These are phyloP conservation scores for Eptatretus atami DNA, from an alignment of 2,797 vertebrate genomes.

Conservation along the genomic window DNA sequence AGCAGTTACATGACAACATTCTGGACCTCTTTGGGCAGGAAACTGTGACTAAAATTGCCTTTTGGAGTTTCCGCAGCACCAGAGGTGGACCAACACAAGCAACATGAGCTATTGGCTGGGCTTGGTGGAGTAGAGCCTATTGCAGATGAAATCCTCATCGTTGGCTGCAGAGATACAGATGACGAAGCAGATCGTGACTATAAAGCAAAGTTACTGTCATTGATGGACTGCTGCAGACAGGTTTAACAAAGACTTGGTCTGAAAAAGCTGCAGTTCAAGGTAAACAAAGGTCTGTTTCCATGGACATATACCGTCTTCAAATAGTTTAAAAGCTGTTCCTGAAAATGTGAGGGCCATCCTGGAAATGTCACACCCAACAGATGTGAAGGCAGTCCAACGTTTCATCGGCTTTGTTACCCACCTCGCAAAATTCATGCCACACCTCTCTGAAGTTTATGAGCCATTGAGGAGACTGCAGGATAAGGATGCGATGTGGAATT, in stretches of 20 bases:
- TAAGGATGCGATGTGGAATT: too few species aligned
- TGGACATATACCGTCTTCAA: not conserved
- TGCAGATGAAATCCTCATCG: not conserved
- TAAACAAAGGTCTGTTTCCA: not conserved
- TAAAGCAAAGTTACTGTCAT: not conserved
- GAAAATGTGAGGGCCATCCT: not conserved
- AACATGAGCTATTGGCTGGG: not conserved
- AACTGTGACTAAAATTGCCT: not conserved
- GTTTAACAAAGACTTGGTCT: not conserved
- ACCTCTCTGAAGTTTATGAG: not conserved
- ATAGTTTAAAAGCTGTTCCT: not conserved
- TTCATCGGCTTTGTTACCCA: not conserved
- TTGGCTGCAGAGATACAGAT: not conserved
- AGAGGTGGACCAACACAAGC: not conserved
- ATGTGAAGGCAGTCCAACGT: not conserved
- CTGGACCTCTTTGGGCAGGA: not conserved
- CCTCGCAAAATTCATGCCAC: not conserved
- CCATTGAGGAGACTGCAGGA: not conserved
- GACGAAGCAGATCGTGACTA: not conserved
- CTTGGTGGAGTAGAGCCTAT: not conserved
- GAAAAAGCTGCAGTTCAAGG: not conserved
- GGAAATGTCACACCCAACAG: not conserved
- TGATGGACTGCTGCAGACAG: not conserved
- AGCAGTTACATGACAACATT: constrained; percentile 1
- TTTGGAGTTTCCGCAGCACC: not conserved